Base-by-base conservation (phyloP, 2,888 invertebrate species). In the Platycnemis pennipes region DNA sequence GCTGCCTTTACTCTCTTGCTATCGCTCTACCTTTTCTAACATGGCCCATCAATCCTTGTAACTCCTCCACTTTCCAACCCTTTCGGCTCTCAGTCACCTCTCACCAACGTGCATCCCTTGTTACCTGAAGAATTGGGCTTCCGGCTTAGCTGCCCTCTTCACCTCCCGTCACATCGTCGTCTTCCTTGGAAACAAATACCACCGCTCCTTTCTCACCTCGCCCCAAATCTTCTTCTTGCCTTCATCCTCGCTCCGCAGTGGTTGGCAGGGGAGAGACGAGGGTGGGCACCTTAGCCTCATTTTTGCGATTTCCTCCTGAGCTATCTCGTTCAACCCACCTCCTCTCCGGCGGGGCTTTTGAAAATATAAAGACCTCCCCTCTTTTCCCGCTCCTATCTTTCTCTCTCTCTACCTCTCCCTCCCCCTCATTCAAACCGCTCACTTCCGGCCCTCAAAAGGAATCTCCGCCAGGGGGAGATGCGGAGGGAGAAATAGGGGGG, bases 381-480 rank as follows among this genome's bases (percentile, higher is more conserved):
- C 49, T 19, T 11, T 19, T n/a, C 49, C 49, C 19, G 13, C 49
- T 49, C 49, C 19, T 19, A 49, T 63, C n/a, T 63, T 63, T n/a
- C 63, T 8, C 63, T 63, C n/a, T n/a, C 7, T 8, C 5, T 19
- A 5, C 16, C 53, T 11, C 53, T 53, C 53, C 53, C 53, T 7
- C 53, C 2, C 53, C 53, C 53, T 31, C 37, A 77, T 77, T 89
- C 56, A 53, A 87, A 22, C 86, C 63, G 31, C 42, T 63, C 91
- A 63, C 63, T 91, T 91, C 63, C 56, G 91, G 91, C 63, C 91
- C n/a, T 91, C 69, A 91, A 44, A 91, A 91, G 91, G 63, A 91
- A 91, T 91, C 63, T 69, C n/a, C 63, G 13, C 44, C 11, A 37
- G 77, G n/a, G 69, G 13, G 69, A 31, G 5, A 31, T 31, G 69